Conservation (phyloP, 2,888 invertebrate genomes). For the Conchocele bisecta region DNA sequence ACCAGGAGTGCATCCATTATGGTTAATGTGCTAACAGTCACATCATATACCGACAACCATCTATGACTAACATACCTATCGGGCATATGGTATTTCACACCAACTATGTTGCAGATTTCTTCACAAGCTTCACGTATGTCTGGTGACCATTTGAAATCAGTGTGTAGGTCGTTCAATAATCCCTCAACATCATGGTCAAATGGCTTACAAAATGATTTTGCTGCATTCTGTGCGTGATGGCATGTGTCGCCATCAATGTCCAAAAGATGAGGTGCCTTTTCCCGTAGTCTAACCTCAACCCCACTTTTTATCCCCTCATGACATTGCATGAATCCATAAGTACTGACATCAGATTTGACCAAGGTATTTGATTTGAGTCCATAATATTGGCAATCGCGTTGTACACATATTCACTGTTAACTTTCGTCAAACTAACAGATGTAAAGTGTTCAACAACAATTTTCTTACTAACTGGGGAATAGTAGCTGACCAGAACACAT, state of each 20-base stretch:
- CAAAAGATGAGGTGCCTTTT: conserved; percentile 58
- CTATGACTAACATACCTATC: conserved; percentile 49
- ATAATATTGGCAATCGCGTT: conserved; percentile 33
- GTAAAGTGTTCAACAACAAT: conserved; percentile 51
- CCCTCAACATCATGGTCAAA: conserved; percentile 53
- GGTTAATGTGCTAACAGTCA: conserved; percentile 33
- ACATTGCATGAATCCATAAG: conserved; percentile 64
- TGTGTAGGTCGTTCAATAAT: conserved; percentile 53
- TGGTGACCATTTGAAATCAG: conserved; percentile 61
- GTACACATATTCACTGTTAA: conserved; percentile 31
- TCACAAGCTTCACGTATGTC: conserved; percentile 43
- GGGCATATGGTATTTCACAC: conserved; percentile 45
- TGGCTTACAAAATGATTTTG: conserved; percentile 58
- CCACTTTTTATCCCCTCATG: conserved; percentile 61
- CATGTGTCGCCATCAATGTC: conserved; percentile 66
- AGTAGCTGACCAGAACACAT: conserved; percentile 42
- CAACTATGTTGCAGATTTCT: conserved; percentile 44
- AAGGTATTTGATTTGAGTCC: conserved; percentile 49
- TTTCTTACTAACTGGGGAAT: conserved; percentile 7
- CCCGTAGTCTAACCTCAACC: conserved; percentile 55
- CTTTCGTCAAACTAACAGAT: conserved; percentile 33
- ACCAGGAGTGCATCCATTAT: conserved; percentile 44
- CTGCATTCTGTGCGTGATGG: conserved; percentile 66
- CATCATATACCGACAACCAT: conserved; percentile 62
- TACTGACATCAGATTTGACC: conserved; percentile 60